Evolutionary conservation across 2,797 vertebrate genomes (phyloP).

Genomic region (Myiothlypis chrysogaster): DNA sequence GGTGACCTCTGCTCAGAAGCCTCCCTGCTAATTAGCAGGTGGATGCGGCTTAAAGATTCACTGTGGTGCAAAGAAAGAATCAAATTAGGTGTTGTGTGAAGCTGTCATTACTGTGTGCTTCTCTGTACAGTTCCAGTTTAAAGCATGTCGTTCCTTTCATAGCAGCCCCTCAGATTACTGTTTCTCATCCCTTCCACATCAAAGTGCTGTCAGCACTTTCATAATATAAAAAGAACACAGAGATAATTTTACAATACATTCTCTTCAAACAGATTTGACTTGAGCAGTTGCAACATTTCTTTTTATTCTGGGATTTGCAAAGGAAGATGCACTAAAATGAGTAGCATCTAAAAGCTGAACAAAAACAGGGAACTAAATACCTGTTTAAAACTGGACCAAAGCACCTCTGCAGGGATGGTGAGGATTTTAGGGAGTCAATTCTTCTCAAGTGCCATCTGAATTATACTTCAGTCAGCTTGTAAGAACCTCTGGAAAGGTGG

Average conservation of each 20-base stretch:
- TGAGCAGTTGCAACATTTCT: conserved; percentile 5
- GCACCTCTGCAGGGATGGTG: neutral
- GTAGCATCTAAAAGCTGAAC: neutral
- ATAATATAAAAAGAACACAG: neutral
- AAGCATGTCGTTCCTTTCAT: conserved; percentile 11
- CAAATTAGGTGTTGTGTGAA: conserved; percentile 17
- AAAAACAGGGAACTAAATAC: neutral
- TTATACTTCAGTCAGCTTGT: neutral
- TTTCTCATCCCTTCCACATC: conserved; percentile 44
- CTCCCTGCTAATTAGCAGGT: conserved; percentile 41
- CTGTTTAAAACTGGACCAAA: neutral
- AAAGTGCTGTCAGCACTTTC: conserved; percentile 15
- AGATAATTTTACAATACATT: conserved; percentile 44
- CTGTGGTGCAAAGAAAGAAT: neutral
- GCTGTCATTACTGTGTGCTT: neutral
- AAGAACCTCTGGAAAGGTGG: neutral
- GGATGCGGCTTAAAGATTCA: neutral
- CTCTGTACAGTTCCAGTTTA: neutral
- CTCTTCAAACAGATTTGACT: conserved; percentile 24
- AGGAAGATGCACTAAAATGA: neutral
- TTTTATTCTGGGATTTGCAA: conserved; percentile 37
- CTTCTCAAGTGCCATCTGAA: neutral
- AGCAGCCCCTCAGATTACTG: conserved; percentile 21
- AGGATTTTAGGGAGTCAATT: neutral
- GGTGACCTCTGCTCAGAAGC: conserved; percentile 16